Conservation (phyloP, 2,888 invertebrate genomes). For the Aquatica leii region DNA sequence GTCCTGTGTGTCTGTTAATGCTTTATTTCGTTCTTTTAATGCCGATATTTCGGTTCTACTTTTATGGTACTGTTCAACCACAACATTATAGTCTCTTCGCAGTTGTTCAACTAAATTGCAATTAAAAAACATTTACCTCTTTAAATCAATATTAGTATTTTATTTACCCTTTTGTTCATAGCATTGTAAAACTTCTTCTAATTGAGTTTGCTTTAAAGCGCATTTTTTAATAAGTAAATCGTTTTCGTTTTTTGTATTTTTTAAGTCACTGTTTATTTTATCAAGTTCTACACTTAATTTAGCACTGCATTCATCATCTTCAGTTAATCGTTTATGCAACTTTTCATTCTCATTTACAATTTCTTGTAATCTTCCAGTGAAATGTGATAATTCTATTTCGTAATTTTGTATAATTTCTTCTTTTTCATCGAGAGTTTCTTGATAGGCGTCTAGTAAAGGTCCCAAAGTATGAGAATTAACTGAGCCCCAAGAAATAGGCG, state of each 20-base stretch:
- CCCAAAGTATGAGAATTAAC: slow-evolving; percentile 71
- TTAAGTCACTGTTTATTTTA: slow-evolving; percentile 58
- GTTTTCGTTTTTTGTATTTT: slow-evolving; percentile 55
- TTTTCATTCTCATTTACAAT: slow-evolving; percentile 75
- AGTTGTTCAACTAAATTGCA: slow-evolving; percentile 66
- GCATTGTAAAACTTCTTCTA: slow-evolving; percentile 75
- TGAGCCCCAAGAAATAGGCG: slow-evolving; percentile 65
- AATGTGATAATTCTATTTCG: slow-evolving; percentile 73
- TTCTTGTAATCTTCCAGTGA: slow-evolving; percentile 76
- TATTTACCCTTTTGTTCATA: slow-evolving; percentile 76
- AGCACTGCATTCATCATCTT: slow-evolving; percentile 58
- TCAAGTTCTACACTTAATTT: slow-evolving; percentile 61
- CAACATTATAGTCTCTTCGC: slow-evolving; percentile 70
- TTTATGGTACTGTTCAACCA: slow-evolving; percentile 69
- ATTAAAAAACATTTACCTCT: neutral
- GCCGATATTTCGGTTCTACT: slow-evolving; percentile 67
- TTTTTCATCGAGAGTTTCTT: slow-evolving; percentile 80
- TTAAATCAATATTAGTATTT: neutral
- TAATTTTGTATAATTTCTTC: slow-evolving; percentile 75
- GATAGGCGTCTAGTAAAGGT: slow-evolving; percentile 80
- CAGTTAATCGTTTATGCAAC: slow-evolving; percentile 65
- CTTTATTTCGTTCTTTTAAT: slow-evolving; percentile 67
- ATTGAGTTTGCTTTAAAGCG: slow-evolving; percentile 74
- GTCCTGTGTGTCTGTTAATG: slow-evolving; percentile 63
- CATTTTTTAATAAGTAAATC: slow-evolving; percentile 68